phyloP scores from a whole-genome alignment of 2,888 invertebrate species.

The Keiferia lycopersicella region DNA sequence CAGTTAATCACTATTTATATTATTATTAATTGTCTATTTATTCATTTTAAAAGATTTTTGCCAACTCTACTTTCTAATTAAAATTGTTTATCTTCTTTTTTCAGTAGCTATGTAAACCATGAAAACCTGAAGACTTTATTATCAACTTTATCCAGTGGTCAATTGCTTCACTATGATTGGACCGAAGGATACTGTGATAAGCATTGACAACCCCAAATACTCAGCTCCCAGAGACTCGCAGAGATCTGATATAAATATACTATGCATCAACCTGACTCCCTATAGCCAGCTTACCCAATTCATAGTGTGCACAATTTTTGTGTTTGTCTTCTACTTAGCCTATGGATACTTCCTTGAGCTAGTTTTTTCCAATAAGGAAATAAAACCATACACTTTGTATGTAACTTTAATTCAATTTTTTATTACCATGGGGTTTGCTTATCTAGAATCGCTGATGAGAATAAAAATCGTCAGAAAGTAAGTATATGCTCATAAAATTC shows the following conservation, averaged over 20 bases:
- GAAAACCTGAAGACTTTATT: background rate
- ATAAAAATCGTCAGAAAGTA: constrained; percentile 82
- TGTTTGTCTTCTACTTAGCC: constrained; percentile 92
- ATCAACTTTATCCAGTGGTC: background rate
- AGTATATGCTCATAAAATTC: constrained; percentile 51
- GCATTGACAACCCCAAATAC: constrained; percentile 49
- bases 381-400: constrained; percentile 95
- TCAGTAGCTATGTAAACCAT: background rate
- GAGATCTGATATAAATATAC: constrained; percentile 81
- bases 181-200: constrained; percentile 63
- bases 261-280: constrained; percentile 87
- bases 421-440: constrained; percentile 91
- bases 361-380: constrained; percentile 94
- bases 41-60: too few relatives aligned
- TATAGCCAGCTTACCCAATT: constrained; percentile 87
- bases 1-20: too few relatives aligned
- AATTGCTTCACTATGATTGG: constrained; percentile 30
- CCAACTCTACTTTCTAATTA: background rate
- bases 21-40: too few relatives aligned
- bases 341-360: constrained; percentile 97
- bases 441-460: constrained; percentile 85
- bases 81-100: constrained; percentile 4
- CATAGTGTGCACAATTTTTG: constrained; percentile 87
- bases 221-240: constrained; percentile 37
- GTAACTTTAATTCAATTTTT: constrained; percentile 95